Evolutionary conservation across 2,888 invertebrate species (phyloP), one percentile per base, ranked within the genome.

Genomic region (Nemapogon koenigi): DNA sequence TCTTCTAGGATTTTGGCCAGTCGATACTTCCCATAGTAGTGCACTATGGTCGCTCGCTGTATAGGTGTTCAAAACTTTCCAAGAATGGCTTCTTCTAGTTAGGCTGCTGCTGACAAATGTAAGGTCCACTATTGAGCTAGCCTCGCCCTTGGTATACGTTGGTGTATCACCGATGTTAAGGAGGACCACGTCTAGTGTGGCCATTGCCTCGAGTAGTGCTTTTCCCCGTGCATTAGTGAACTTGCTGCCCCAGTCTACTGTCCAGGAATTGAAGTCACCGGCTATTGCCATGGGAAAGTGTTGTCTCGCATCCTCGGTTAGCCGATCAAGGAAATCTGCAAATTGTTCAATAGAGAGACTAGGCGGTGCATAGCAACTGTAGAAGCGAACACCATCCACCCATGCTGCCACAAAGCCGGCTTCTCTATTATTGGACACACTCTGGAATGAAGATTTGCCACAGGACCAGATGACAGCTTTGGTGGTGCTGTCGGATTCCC

Each of bases 381-480:
- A 16, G 31, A 31, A 31, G 16, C 15, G 31, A 31, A 31, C 16
- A 2, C 31, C 31, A 14, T 31, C 31, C 15, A 14, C 31, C 15
- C 16, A 15, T 32, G 32, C 35, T 4, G 15, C 35, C 22, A 35
- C 22, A 35, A 35, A 35, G 19, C 35, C 35, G 19, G 35, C 22
- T 35, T 22, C 22, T 35, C 18, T 35, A 19, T 19, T 35, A 19
- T 35, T 35, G 19, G 14, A 11, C 17, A 35, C 35, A 7, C 19
- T 35, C n/a, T 35, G 35, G n/a, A 35, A 13, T 22, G 35, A 22
- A 8, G 22, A 11, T 18, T 22, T 19, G 28, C 33, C 27, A 18
- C 35, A 28, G n/a, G 35, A 16, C 28, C 39, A 33, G 27, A 39
- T 33, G 16, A 39, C 35, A 16, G 39, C 35, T 27, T 33, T 35